These are phyloP conservation scores for Phorcus lineatus DNA, from an alignment of 2,888 invertebrate genomes.

Conservation along the genomic window DNA sequence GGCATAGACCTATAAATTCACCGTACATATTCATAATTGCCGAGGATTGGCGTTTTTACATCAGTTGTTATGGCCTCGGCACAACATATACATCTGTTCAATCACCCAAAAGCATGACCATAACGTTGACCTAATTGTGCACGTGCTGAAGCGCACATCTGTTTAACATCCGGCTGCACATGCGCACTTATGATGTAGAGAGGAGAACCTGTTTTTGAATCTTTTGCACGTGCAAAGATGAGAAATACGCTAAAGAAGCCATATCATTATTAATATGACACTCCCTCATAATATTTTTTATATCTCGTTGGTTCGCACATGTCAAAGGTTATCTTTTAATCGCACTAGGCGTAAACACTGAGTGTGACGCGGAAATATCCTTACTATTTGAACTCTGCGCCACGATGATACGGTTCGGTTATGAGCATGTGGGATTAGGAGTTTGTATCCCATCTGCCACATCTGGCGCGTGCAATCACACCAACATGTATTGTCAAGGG, in stretches of 20 bases:
- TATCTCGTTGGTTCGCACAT: not conserved
- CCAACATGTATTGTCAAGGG: slow-evolving; percentile 1
- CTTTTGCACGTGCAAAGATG: not conserved
- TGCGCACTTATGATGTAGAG: not conserved
- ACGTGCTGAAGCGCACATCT: not conserved
- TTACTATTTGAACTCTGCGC: not conserved
- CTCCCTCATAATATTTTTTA: not conserved
- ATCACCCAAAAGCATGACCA: not conserved
- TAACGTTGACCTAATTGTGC: not conserved
- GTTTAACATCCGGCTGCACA: not conserved
- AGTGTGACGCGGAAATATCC: not conserved
- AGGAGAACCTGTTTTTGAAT: not conserved
- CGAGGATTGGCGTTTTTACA: no score
- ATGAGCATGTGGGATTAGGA: not conserved
- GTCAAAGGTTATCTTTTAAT: not conserved
- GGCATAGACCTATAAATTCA: not conserved
- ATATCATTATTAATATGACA: not conserved
- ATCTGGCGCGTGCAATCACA: not conserved
- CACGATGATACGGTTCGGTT: not conserved
- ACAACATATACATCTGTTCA: not conserved
- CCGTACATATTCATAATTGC: no score
- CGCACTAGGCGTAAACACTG: not conserved
- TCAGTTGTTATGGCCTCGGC: no score
- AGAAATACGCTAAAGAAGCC: not conserved
- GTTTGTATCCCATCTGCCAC: not conserved